Percentiles rank a stretch among this genome's conserved stretches.
Conservation (phyloP, 1,140 invertebrate genomes). For the Philotrypesis tridentata region DNA sequence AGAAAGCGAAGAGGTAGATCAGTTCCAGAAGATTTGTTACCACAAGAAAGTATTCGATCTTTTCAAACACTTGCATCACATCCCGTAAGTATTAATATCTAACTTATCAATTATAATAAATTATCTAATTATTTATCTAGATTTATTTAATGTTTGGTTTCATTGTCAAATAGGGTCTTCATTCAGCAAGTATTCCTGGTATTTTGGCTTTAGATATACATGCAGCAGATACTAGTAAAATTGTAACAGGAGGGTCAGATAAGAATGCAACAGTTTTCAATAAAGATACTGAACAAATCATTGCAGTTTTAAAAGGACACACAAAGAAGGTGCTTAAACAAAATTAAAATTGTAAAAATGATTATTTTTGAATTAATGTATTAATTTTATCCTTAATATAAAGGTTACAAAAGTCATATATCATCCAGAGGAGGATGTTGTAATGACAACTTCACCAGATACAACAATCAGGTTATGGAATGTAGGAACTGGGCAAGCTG, state of each 20-base stretch:
- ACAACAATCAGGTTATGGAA: constrained; percentile 97
- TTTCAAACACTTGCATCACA: constrained; percentile 93
- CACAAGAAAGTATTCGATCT: constrained; percentile 87
- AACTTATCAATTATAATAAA: not conserved
- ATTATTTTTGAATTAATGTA: too few relatives aligned
- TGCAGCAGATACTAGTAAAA: constrained; percentile 91
- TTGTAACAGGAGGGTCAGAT: constrained; percentile 97
- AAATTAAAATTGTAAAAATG: not conserved
- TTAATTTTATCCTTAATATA: constrained; percentile 10
- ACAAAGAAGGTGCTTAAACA: constrained; percentile 80
- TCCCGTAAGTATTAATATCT: constrained; percentile 77
- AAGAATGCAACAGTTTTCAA: constrained; percentile 99
- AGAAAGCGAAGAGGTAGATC: constrained; percentile 95
- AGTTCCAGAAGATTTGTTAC: constrained; percentile 93
- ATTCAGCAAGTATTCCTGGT: constrained; percentile 97
- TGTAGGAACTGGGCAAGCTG: constrained; percentile 88
- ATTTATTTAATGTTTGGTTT: not conserved
- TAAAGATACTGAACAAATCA: constrained; percentile 97
- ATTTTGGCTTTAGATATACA: constrained; percentile 96
- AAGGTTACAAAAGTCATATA: constrained; percentile 96
- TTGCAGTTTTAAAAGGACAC: constrained; percentile 95
- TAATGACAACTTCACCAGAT: constrained; percentile 96
- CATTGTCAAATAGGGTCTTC: constrained; percentile 82
- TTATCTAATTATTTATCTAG: constrained; percentile 18
- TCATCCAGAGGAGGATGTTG: constrained; percentile 95